Conservation (phyloP, 1,140 invertebrate species). For the Eueides isabella region DNA sequence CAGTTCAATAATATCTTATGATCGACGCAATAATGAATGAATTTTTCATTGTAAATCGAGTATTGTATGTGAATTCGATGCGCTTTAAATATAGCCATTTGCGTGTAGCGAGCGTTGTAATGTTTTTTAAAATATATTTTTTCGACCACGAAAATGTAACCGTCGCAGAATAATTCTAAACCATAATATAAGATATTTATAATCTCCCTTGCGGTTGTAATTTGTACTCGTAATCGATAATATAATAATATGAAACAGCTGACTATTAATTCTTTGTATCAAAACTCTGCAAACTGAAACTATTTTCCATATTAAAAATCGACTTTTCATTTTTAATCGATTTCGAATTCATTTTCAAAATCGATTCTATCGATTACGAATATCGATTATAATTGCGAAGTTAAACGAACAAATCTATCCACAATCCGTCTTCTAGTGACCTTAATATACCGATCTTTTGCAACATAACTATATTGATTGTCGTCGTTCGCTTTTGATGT, state of each 20-base stretch:
- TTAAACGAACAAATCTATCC: slow-evolving; percentile 37
- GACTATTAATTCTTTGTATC: background rate
- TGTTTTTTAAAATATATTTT: slow-evolving; percentile 20
- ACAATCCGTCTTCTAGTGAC: slow-evolving; percentile 41
- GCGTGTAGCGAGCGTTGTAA: slow-evolving; percentile 5
- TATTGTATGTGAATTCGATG: slow-evolving; percentile 6
- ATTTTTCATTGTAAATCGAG: background rate
- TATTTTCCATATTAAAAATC: slow-evolving; percentile 6
- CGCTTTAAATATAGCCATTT: slow-evolving; percentile 7
- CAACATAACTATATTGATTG: slow-evolving; percentile 23
- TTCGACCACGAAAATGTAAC: slow-evolving; percentile 28
- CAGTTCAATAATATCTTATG: slow-evolving; percentile 7
- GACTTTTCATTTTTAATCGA: background rate
- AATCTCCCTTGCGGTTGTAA: background rate
- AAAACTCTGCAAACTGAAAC: background rate
- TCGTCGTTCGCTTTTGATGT: slow-evolving; percentile 4
- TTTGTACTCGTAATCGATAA: slow-evolving; percentile 7
- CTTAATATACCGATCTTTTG: slow-evolving; percentile 33
- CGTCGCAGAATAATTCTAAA: slow-evolving; percentile 40
- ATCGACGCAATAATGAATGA: slow-evolving; percentile 15
- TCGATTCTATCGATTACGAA: background rate
- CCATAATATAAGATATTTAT: slow-evolving; percentile 28
- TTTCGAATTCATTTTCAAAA: background rate
- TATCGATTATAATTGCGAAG: background rate
- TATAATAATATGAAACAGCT: background rate